Conservation (phyloP, 2,113 vertebrate species). For the Vidua chalybeata region DNA sequence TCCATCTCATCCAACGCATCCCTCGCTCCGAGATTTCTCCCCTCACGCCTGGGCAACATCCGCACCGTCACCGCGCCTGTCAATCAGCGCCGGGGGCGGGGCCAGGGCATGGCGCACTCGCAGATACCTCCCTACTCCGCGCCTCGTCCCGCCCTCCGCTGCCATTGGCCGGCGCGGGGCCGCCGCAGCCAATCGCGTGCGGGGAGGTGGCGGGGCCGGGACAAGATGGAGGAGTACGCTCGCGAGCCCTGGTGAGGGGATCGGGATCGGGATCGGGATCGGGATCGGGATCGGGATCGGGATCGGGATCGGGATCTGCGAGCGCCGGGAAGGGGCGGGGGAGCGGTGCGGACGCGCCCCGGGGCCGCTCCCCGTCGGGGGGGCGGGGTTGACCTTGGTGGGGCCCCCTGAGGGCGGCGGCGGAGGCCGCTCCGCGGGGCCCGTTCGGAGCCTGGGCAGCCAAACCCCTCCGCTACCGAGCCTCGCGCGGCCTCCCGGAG, state of each 20-base stretch:
- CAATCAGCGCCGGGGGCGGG: neutral
- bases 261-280: neutral
- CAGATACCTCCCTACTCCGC: accelerated
- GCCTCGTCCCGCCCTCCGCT: neutral
- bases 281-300: too few relatives aligned
- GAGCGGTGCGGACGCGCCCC: neutral
- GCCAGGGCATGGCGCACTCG: accelerated
- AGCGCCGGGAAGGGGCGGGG: too few relatives aligned
- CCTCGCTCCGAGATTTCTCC: accelerated
- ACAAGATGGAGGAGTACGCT: slow-evolving; percentile 95
- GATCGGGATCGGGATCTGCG: neutral
- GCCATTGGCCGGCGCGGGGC: neutral
- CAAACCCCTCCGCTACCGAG: neutral
- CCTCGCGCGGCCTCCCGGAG: neutral
- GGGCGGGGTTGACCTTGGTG: neutral
- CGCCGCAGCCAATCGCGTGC: neutral
- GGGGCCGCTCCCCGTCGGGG: neutral
- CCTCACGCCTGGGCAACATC: too few relatives aligned
- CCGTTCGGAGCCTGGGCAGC: too few relatives aligned
- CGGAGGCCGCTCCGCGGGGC: neutral
- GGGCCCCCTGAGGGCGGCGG: neutral
- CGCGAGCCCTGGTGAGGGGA: slow-evolving; percentile 89
- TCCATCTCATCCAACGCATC: accelerated
- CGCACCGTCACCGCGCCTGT: accelerated
- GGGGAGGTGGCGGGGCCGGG: neutral